Evolutionary conservation across 2,113 vertebrate genomes (phyloP), one percentile per base, ranked within the genome.

Genomic region (Cairina moschata): DNA sequence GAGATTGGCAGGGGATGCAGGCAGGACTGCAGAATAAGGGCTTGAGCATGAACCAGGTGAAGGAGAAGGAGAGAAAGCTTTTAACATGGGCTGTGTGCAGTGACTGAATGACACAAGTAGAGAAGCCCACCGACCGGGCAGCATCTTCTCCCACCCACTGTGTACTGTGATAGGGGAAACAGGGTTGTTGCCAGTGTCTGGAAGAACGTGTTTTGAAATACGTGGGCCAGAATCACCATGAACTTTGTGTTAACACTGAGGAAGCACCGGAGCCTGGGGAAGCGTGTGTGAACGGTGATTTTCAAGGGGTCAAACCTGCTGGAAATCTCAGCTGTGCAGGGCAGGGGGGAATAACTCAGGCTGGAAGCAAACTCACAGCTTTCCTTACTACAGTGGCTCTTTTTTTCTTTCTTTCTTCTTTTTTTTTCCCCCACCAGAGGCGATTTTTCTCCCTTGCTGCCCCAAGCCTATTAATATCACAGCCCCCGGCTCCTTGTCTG

Each of bases 381-480:
- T 79, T 78, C 77, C 6, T 77, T 58, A 0, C 60, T 81, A 0
- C 78, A 82, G 82, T 79, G 77, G 34, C 69, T 92, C 44, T 38
- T 42, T 6, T 69, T 42, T 11, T 55, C 42, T 18, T 26, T 22
- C 21, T 25, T 9, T 17, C 8, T 6, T 17, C 2, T 6, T 50
- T 6, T 48, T 55, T 55, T 59, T n/a, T 7, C 3, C 26, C 22
- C 42, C 83, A 29, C 69, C 58, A 32, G 79, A 84, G 80, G 50
- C 3, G 7, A 6, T 86, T 95, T 92, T 93, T 79, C 67, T 85
- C 75, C 88, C 73, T 52, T 55, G 80, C 95, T 95, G 88, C 90
- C 88, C 94, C 75, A n/a, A 76, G 34, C 74, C 82, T 50, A 63
- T 95, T 90, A 92, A 79, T 92, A 71, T 22, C 68, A 4, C 25